A percentile compares a stretch with the other conserved stretches of the same genome.
Conservation (phyloP, 2,113 vertebrate genomes). For the Chiloscyllium plagiosum region DNA sequence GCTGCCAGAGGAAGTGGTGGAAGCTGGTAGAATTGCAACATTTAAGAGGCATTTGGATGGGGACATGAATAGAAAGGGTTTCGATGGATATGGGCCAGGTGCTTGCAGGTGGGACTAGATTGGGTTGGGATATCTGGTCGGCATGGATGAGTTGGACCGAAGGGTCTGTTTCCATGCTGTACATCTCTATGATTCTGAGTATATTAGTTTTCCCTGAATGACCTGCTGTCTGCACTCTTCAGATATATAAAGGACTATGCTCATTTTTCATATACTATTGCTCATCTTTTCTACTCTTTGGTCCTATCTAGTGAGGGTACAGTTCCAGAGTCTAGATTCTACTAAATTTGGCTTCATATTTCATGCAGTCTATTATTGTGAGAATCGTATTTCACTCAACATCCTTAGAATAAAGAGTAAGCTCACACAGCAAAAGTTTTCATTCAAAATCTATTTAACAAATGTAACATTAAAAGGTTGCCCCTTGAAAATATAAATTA, state of each 20-base stretch:
- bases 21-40: no score
- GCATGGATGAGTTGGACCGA: no score
- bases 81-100: no score
- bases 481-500: not conserved
- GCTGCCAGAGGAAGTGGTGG: no score
- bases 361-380: not conserved
- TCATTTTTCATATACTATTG: not conserved
- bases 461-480: not conserved
- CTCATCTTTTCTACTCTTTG: not conserved
- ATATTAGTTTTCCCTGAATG: not conserved
- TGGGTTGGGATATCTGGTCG: no score
- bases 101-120: no score
- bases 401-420: not conserved
- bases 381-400: not conserved
- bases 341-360: not conserved
- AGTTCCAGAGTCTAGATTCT: not conserved
- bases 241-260: not conserved
- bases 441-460: not conserved
- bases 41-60: no score
- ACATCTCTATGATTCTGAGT: no score
- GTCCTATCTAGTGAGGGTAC: not conserved
- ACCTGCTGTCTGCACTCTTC: not conserved
- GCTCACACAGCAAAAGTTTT: not conserved
- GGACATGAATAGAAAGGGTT: no score
- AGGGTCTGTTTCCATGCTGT: no score